A percentile compares a stretch with the other conserved stretches of the same genome.
phyloP scores from a whole-genome alignment of 1,140 invertebrate genomes.

The Caenorhabditis briggsae region DNA sequence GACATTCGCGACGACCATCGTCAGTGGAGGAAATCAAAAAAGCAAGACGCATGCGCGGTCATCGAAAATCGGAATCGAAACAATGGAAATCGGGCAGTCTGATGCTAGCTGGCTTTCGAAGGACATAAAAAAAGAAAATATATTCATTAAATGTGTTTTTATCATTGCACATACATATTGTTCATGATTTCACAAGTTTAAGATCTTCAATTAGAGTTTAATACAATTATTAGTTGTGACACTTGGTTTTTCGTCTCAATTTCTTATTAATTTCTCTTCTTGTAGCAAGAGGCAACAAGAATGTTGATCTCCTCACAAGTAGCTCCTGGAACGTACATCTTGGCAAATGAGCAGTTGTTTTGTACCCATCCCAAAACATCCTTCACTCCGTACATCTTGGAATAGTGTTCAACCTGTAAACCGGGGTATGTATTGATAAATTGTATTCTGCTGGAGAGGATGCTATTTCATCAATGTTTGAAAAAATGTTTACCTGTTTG shows the following conservation, averaged over 20 bases:
- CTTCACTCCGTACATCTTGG: conserved; percentile 69
- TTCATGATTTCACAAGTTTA: conserved; percentile 43
- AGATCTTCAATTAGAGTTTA: conserved; percentile 53
- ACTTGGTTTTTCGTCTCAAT: neutral
- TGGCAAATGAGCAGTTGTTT: conserved; percentile 74
- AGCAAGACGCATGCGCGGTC: conserved; percentile 56
- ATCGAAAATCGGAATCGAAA: conserved; percentile 54
- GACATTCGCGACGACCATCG: conserved; percentile 43
- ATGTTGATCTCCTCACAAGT: conserved; percentile 75
- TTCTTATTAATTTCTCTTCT: conserved; percentile 19
- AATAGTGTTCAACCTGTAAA: conserved; percentile 72
- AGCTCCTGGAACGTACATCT: conserved; percentile 76
- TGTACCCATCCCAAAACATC: conserved; percentile 71
- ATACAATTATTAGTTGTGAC: conserved; percentile 50
- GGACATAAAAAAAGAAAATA: conserved; percentile 11
- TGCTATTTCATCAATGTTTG: too few species aligned
- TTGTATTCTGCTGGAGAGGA: too few species aligned
- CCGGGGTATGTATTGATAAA: neutral
- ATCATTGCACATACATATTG: conserved; percentile 54
- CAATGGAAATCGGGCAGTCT: conserved; percentile 59
- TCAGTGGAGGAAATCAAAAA: conserved; percentile 60
- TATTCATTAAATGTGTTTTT: conserved; percentile 4
- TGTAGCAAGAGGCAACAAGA: conserved; percentile 75
- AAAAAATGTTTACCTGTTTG: conserved; percentile 61
- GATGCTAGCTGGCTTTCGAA: conserved; percentile 56